Percentiles rank a stretch among this genome's conserved stretches.
These are phyloP conservation scores for Hephaestus fuliginosus DNA, from an alignment of 2,797 vertebrate species.

Conservation along the genomic window DNA sequence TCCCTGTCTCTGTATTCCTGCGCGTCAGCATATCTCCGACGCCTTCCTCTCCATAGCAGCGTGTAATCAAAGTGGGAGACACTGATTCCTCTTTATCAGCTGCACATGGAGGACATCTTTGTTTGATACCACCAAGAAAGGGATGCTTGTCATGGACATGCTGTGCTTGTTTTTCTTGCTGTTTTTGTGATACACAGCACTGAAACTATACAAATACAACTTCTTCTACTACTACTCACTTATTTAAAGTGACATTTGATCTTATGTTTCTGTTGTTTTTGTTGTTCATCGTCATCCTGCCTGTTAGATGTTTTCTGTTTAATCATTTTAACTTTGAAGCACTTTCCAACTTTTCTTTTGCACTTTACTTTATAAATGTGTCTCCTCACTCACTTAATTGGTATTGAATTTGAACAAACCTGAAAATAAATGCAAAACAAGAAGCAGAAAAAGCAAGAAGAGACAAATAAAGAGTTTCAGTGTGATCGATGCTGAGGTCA, in stretches of 20 bases:
- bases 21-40: slow-evolving; percentile 54
- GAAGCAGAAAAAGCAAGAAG: no score
- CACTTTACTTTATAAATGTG: not conserved
- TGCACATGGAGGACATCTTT: slow-evolving; percentile 22
- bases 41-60: slow-evolving; percentile 14
- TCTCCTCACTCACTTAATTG: not conserved
- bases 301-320: not conserved
- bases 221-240: not conserved
- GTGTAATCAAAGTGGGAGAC: slow-evolving; percentile 44
- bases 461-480: not conserved
- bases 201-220: not conserved
- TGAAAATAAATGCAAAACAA: not conserved
- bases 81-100: slow-evolving; percentile 45
- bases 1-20: slow-evolving; percentile 44
- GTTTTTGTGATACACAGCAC: not conserved
- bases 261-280: not conserved
- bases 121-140: slow-evolving; percentile 19
- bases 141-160: not conserved
- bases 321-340: not conserved
- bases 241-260: not conserved
- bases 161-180: not conserved
- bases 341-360: not conserved
- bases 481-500: not conserved
- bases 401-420: not conserved
- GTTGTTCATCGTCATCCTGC: not conserved